Evolutionary conservation across 2,888 invertebrate species (phyloP).

Genomic region (Drosophila formosana): DNA sequence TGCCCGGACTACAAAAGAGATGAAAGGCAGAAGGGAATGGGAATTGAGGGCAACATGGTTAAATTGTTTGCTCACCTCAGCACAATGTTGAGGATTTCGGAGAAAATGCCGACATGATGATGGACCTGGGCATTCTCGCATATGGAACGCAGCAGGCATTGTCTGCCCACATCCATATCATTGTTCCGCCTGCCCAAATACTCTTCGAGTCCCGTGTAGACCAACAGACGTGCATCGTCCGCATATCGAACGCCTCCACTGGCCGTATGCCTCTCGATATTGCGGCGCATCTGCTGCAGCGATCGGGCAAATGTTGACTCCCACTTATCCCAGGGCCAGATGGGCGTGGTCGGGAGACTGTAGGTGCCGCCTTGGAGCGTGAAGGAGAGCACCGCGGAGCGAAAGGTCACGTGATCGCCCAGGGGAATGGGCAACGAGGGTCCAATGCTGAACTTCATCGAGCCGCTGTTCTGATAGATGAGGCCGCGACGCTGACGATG

Average conservation of each 20-base stretch:
- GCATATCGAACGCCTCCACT: slow-evolving; percentile 55
- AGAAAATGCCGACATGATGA: slow-evolving; percentile 75
- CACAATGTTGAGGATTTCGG: slow-evolving; percentile 78
- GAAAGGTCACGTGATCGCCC: slow-evolving; percentile 78
- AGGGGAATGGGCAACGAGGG: slow-evolving; percentile 75
- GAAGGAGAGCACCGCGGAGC: slow-evolving; percentile 78
- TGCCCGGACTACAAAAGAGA: slow-evolving; percentile 69
- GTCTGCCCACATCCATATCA: slow-evolving; percentile 55
- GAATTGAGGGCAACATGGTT: not conserved
- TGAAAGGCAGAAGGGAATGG: not conserved
- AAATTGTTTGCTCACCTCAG: slow-evolving; percentile 73
- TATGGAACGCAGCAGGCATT: slow-evolving; percentile 81
- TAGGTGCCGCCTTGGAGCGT: slow-evolving; percentile 81
- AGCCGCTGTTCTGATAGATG: slow-evolving; percentile 69
- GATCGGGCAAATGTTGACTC: slow-evolving; percentile 76
- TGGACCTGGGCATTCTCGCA: slow-evolving; percentile 83
- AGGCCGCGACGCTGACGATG: slow-evolving; percentile 69
- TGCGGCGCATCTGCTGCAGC: slow-evolving; percentile 56
- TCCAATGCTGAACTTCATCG: slow-evolving; percentile 69
- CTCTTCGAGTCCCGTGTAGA: slow-evolving; percentile 78
- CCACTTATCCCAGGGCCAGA: slow-evolving; percentile 83
- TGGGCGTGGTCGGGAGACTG: slow-evolving; percentile 73
- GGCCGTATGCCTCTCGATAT: slow-evolving; percentile 62
- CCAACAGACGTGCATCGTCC: slow-evolving; percentile 80
- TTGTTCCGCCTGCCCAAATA: slow-evolving; percentile 69